phyloP scores from a whole-genome alignment of 1,140 invertebrate genomes.

The Globodera rostochiensis region DNA sequence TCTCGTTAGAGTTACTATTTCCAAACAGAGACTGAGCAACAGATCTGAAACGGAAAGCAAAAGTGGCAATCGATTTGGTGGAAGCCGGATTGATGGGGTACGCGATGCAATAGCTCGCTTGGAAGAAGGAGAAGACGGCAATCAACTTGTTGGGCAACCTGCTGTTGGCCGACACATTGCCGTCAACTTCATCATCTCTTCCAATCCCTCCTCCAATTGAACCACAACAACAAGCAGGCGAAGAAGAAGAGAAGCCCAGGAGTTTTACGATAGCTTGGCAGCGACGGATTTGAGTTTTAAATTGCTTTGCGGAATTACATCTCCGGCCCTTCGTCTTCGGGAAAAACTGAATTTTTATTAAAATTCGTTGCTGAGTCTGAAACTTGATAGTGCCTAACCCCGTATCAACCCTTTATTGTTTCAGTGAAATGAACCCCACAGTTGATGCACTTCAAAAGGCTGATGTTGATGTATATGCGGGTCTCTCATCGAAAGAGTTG shows the following conservation, averaged over 20 bases:
- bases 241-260: background rate
- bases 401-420: slow-evolving; percentile 1
- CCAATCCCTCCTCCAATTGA: too few species aligned
- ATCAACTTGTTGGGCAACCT: too few species aligned
- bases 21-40: background rate
- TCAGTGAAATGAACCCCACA: slow-evolving; percentile 7
- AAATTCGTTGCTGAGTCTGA: slow-evolving; percentile 10
- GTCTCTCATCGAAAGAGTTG: slow-evolving; percentile 12
- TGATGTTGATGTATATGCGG: slow-evolving; percentile 9
- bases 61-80: background rate
- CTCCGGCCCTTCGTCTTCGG: slow-evolving; percentile 11
- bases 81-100: background rate
- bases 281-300: slow-evolving; percentile 17
- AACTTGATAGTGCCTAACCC: background rate
- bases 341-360: slow-evolving; percentile 6
- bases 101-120: background rate
- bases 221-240: too few species aligned
- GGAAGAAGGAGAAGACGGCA: too few species aligned
- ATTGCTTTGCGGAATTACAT: slow-evolving; percentile 16
- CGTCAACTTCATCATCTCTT: too few species aligned
- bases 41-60: background rate
- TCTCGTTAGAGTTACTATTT: too few species aligned
- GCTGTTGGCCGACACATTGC: too few species aligned
- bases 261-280: background rate
- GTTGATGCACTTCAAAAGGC: slow-evolving; percentile 6